Percentiles rank a stretch among this genome's conserved stretches.
phyloP scores from a whole-genome alignment of 2,113 vertebrate species.

The Tor tambroides region DNA sequence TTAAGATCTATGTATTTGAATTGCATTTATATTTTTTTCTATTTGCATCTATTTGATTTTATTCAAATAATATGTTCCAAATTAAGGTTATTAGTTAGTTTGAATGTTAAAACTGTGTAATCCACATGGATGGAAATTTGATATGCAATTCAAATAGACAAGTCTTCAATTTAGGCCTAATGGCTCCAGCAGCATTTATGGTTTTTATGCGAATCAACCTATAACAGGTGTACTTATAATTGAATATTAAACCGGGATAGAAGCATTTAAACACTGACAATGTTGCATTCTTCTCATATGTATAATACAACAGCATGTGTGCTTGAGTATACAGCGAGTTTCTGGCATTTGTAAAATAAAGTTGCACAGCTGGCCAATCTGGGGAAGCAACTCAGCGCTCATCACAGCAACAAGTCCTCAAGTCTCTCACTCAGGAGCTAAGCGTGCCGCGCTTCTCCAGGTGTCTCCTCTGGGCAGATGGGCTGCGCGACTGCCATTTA shows the following conservation, averaged over 20 bases:
- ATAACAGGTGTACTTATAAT: neutral
- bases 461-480: constrained; percentile 53
- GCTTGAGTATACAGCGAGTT: neutral
- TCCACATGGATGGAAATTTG: neutral
- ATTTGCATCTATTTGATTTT: too few relatives aligned
- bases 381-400: neutral
- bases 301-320: neutral
- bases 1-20: too few relatives aligned
- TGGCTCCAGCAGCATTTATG: neutral
- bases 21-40: too few relatives aligned
- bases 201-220: neutral
- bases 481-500: constrained; percentile 40
- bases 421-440: constrained; percentile 31
- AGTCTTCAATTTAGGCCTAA: neutral
- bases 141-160: neutral
- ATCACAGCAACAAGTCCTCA: constrained; percentile 30
- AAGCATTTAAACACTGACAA: neutral
- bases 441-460: constrained; percentile 31
- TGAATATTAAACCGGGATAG: neutral
- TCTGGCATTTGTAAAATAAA: constrained; percentile 4
- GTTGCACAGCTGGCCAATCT: neutral
- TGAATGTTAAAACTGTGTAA: too few relatives aligned
- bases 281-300: neutral
- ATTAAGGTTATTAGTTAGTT: too few relatives aligned
- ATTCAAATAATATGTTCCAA: too few relatives aligned